These are phyloP conservation scores for Cephonodes hylas DNA, from an alignment of 2,888 invertebrate genomes.

Conservation along the genomic window DNA sequence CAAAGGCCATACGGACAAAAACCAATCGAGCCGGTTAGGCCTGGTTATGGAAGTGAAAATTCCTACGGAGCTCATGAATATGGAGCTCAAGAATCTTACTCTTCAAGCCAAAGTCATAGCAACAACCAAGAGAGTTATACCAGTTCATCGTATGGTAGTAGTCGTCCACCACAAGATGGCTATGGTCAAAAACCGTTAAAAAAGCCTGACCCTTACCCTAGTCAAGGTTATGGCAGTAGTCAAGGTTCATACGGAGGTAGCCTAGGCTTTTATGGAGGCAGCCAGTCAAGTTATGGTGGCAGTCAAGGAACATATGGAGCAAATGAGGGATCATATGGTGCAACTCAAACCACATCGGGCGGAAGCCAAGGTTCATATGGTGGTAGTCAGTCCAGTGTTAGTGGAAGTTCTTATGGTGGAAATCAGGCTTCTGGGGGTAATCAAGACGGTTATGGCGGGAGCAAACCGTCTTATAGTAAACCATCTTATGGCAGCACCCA, in stretches of 20 bases:
- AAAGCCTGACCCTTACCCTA: neutral
- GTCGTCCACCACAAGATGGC: conserved; percentile 1
- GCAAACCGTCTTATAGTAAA: conserved; percentile 16
- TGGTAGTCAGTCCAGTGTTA: conserved; percentile 20
- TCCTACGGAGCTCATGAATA: neutral
- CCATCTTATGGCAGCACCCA: conserved; percentile 18
- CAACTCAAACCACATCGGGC: conserved; percentile 14
- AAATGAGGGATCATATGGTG: conserved; percentile 11
- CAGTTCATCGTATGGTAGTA: conserved; percentile 7
- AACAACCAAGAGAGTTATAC: conserved; percentile 15
- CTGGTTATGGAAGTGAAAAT: neutral
- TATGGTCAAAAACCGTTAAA: conserved; percentile 16
- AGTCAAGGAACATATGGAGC: conserved; percentile 20
- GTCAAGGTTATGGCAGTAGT: neutral
- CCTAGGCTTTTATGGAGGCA: conserved; percentile 22
- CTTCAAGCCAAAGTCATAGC: conserved; percentile 4
- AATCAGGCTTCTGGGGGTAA: conserved; percentile 19
- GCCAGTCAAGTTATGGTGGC: conserved; percentile 21
- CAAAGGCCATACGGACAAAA: neutral
- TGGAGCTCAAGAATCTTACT: conserved; percentile 8
- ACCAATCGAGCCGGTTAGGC: neutral
- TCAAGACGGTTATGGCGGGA: conserved; percentile 14
- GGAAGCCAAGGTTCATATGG: conserved; percentile 16
- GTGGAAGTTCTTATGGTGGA: conserved; percentile 18
- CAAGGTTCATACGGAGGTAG: conserved; percentile 20